Evolutionary conservation across 2,113 vertebrate species (phyloP).

Genomic region (Eclectus roratus): DNA sequence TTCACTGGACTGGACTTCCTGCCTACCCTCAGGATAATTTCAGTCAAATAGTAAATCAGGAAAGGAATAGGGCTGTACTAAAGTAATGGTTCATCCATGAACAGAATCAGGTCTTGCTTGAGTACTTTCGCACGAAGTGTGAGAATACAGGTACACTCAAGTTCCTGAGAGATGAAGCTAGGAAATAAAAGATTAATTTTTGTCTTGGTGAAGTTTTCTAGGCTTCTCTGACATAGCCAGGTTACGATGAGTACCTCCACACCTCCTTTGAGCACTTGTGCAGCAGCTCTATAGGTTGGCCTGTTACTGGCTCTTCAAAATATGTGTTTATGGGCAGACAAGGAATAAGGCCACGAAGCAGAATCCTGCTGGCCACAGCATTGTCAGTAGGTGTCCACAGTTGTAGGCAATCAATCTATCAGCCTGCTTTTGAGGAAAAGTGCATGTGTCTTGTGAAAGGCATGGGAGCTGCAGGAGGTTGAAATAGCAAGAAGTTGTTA

Average conservation of each 20-base stretch:
- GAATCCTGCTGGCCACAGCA: neutral
- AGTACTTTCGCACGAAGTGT: neutral
- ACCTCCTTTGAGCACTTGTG: neutral
- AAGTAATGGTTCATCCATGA: neutral
- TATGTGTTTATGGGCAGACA: neutral
- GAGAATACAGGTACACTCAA: neutral
- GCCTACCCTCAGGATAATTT: neutral
- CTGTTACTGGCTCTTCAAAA: neutral
- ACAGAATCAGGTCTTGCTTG: neutral
- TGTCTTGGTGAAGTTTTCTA: neutral
- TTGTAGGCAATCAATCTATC: neutral
- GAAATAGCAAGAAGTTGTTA: neutral
- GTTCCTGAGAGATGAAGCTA: neutral
- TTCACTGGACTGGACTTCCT: neutral
- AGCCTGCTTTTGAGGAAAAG: neutral
- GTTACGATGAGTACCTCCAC: neutral
- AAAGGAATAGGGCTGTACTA: neutral
- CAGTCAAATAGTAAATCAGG: neutral
- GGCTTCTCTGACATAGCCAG: neutral
- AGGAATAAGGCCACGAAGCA: neutral
- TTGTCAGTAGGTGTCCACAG: neutral
- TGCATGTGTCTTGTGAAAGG: fast-evolving
- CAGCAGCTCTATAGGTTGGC: neutral
- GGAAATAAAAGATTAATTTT: neutral
- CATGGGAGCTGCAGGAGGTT: neutral